A percentile compares a stretch with the other conserved stretches of the same genome.
Conservation (phyloP, 1,140 invertebrate species). For the Telenomus remus region DNA sequence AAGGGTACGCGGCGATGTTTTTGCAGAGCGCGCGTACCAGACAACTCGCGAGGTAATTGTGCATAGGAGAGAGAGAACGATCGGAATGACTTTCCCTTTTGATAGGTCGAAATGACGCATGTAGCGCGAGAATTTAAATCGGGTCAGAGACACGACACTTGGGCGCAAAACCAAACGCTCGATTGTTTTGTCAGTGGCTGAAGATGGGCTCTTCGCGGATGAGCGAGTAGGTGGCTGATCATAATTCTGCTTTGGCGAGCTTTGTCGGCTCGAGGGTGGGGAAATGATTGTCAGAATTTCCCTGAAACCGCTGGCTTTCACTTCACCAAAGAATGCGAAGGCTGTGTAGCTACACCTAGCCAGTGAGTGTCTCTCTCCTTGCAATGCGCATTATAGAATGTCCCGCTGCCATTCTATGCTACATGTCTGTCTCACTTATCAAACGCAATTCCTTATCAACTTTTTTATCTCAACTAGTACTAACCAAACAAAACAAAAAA, state of each 20-base stretch:
- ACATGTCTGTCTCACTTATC: conserved; percentile 8
- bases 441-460: conserved; percentile 2
- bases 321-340: conserved; percentile 73
- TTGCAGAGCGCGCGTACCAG: too few relatives aligned
- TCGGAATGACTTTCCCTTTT: conserved; percentile 61
- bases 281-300: conserved; percentile 67
- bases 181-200: too few relatives aligned
- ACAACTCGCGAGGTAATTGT: too few relatives aligned
- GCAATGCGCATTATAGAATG: conserved; percentile 45
- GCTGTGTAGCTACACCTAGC: conserved; percentile 65
- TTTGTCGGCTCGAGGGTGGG: conserved; percentile 19
- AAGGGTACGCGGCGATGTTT: too few relatives aligned
- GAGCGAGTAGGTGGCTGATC: background rate
- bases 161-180: conserved; percentile 22
- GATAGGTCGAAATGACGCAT: conserved; percentile 59
- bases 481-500: background rate
- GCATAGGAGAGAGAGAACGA: conserved; percentile 30
- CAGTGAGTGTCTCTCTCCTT: conserved; percentile 45
- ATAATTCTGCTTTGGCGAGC: background rate
- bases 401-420: conserved; percentile 32
- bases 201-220: too few relatives aligned
- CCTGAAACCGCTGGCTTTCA: conserved; percentile 71
- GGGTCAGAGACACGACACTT: conserved; percentile 50
- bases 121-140: conserved; percentile 56
- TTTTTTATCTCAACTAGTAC: too few relatives aligned